Conservation (phyloP, 2,113 vertebrate genomes). For the Pelecanoides urinatrix region DNA sequence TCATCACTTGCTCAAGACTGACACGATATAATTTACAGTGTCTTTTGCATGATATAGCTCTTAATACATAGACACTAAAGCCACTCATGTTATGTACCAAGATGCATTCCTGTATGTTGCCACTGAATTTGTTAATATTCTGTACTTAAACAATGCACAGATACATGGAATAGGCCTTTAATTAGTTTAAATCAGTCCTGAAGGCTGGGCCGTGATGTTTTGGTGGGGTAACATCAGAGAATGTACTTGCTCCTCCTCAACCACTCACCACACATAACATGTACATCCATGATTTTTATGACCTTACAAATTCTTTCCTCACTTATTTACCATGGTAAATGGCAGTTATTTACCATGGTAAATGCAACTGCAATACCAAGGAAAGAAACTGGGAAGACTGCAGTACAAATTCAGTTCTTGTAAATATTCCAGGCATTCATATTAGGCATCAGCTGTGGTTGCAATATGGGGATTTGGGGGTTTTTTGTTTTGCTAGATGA, state of each 20-base stretch:
- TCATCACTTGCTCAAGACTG: neutral
- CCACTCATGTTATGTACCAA: neutral
- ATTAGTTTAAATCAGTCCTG: neutral
- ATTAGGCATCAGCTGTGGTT: neutral
- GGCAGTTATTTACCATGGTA: neutral
- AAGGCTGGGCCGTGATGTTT: neutral
- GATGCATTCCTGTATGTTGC: neutral
- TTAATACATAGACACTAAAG: neutral
- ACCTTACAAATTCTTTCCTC: constrained; percentile 7
- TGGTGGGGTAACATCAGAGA: neutral
- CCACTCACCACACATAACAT: neutral
- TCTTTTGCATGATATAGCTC: neutral
- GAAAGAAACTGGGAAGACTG: neutral
- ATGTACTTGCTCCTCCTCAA: neutral
- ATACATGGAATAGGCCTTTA: neutral
- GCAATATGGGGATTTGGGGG: neutral
- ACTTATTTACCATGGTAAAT: neutral
- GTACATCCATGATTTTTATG: neutral
- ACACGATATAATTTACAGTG: neutral
- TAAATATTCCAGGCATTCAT: constrained; percentile 2
- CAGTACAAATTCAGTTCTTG: neutral
- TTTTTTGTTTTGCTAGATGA: neutral
- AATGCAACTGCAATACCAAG: neutral
- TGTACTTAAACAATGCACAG: neutral
- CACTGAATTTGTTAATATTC: neutral